Percentiles rank a stretch among this genome's conserved stretches.
These are phyloP conservation scores for Mungos mungo DNA, from an alignment of 2,113 vertebrate genomes.

Conservation along the genomic window DNA sequence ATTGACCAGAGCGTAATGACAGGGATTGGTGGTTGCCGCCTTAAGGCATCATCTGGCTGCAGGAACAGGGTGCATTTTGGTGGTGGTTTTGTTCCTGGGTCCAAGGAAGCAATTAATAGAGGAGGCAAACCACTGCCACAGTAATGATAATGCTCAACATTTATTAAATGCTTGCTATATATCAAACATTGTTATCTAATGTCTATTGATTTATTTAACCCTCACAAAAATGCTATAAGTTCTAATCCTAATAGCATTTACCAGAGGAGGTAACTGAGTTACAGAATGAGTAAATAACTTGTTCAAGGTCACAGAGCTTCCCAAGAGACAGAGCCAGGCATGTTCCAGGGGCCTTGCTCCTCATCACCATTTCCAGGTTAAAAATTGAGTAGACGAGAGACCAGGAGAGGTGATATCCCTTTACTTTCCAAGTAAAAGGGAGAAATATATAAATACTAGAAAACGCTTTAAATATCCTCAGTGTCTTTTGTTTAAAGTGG, in stretches of 20 bases:
- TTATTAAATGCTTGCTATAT: background rate
- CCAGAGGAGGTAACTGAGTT: background rate
- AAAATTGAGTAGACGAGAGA: background rate
- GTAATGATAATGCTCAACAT: background rate
- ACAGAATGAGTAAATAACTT: background rate
- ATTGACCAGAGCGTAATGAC: background rate
- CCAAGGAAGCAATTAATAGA: background rate
- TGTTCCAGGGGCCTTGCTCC: accelerated
- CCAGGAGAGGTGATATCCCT: background rate
- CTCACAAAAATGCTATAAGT: background rate
- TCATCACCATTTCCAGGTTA: background rate
- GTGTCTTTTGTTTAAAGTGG: background rate
- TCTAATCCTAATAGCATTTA: background rate
- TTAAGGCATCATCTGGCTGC: accelerated
- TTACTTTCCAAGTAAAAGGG: background rate
- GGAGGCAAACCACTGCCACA: background rate
- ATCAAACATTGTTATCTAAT: background rate
- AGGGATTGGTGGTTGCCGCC: background rate
- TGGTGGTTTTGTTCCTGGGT: background rate
- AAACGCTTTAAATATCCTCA: background rate
- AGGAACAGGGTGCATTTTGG: background rate
- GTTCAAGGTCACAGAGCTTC: background rate
- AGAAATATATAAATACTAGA: background rate
- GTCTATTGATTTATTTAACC: background rate
- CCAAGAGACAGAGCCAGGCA: background rate